Percentiles rank a stretch among this genome's conserved stretches.
These are phyloP conservation scores for Nephrocerus scutellatus DNA, from an alignment of 2,888 invertebrate species.

Conservation along the genomic window DNA sequence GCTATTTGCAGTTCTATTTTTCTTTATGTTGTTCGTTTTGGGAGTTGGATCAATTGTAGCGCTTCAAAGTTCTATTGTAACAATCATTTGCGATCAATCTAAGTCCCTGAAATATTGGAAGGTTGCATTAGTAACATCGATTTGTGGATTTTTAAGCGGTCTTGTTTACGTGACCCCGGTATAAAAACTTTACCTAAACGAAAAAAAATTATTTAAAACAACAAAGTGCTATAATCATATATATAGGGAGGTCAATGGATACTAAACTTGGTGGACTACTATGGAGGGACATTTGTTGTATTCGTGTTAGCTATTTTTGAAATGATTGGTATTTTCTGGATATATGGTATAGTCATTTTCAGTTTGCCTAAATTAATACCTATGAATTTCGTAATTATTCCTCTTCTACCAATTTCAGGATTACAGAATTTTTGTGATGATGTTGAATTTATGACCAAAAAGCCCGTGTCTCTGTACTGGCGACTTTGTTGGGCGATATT, in stretches of 20 bases:
- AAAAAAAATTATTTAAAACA: not conserved
- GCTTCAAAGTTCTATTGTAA: slow-evolving; percentile 60
- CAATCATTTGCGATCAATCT: slow-evolving; percentile 62
- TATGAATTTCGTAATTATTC: too few species aligned
- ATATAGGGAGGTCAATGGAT: slow-evolving; percentile 56
- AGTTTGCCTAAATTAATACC: too few species aligned
- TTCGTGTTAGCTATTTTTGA: slow-evolving; percentile 55
- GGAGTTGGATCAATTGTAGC: slow-evolving; percentile 72
- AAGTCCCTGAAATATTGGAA: slow-evolving; percentile 55
- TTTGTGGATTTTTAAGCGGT: slow-evolving; percentile 57
- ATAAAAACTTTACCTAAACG: slow-evolving; percentile 12
- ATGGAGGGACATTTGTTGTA: slow-evolving; percentile 57
- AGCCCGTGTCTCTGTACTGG: slow-evolving; percentile 63
- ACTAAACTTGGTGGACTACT: slow-evolving; percentile 54
- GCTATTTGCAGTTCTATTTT: slow-evolving; percentile 71
- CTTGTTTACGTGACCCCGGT: slow-evolving; percentile 71
- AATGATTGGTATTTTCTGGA: slow-evolving; percentile 52
- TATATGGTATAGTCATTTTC: slow-evolving; percentile 51
- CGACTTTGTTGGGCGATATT: slow-evolving; percentile 67
- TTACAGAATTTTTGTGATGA: slow-evolving; percentile 60
- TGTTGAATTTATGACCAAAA: slow-evolving; percentile 69
- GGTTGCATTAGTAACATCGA: slow-evolving; percentile 54
- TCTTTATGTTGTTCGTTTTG: slow-evolving; percentile 72
- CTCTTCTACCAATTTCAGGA: slow-evolving; percentile 49
- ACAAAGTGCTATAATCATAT: slow-evolving; percentile 20